Base-by-base conservation (phyloP, 1,140 invertebrate species). In the Zaprionus ghesquierei region DNA sequence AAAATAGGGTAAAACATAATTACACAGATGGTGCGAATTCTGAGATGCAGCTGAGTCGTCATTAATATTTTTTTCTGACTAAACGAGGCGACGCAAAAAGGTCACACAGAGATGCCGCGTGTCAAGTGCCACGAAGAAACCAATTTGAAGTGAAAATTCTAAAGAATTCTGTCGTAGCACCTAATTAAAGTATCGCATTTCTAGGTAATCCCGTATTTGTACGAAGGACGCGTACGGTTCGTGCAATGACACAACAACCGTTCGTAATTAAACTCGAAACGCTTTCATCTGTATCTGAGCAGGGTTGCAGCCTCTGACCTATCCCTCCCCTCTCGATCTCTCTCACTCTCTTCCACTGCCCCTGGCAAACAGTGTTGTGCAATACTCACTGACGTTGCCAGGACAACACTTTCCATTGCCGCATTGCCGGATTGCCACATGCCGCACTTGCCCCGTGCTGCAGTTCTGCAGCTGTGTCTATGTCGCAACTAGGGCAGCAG, bases 351-450 rank as follows among this genome's bases (percentile, higher is more conserved):
- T n/a, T 5, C 41, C 13, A n/a, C n/a, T n/a, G n/a, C 18, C 22
- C 15, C 15, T 20, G 10, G n/a, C 2, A 25, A 27, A 23, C 13
- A 25, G 33, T 33, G n/a, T 71, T 71, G 46, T 59, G 69, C 69
- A 71, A 71, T 44, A 25, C 35, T 5, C 12, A 6, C 46, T 20
- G 9, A n/a, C 15, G 63, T 72, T 72, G 49, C 18, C 63, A 54
- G 53, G 27, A 33, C 12, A 6, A 46, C 41, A 20, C 9, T 22
- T 22, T 46, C 18, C 41, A 22, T 46, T 44, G 27, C 54, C 35
- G 25, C 31, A 33, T 61, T 18, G 18, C 44, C 10, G 12, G 15
- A 33, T 55, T 35, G 33, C n/a, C 22, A 8, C 27, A 38, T 22
- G 5, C 22, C 20, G 18, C 27, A 41, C n/a, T n/a, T 35, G 33